These are phyloP conservation scores for Apis cerana DNA, from an alignment of 1,140 invertebrate species.

Conservation along the genomic window DNA sequence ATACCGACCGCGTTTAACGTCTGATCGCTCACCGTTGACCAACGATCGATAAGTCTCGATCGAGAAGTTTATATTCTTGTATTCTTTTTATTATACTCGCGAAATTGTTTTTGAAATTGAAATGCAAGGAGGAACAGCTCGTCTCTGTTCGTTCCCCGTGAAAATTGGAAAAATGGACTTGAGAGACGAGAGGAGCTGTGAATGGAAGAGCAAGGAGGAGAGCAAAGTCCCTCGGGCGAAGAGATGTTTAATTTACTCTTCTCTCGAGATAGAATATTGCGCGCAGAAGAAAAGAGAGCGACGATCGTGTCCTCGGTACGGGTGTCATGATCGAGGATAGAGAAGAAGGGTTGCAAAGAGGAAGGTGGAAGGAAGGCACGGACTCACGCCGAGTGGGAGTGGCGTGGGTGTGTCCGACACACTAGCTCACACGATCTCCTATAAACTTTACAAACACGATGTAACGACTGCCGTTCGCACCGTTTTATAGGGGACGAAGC, in stretches of 20 bases:
- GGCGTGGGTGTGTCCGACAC: conserved; percentile 77
- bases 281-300: no score
- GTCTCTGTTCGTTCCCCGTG: no score
- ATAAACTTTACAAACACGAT: conserved; percentile 57
- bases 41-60: neutral
- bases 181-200: no score
- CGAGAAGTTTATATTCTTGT: no score
- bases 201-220: no score
- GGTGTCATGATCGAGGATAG: no score
- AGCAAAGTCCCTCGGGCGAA: no score
- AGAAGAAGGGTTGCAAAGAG: conserved; percentile 39
- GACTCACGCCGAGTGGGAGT: conserved; percentile 71
- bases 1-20: neutral
- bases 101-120: neutral
- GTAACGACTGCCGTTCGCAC: conserved; percentile 57
- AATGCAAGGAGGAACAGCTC: neutral
- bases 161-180: no score
- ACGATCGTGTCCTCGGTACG: no score
- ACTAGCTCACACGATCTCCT: conserved; percentile 56
- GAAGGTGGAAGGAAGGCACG: conserved; percentile 49
- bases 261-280: no score
- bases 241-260: no score
- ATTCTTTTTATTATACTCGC: neutral
- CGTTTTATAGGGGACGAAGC: conserved; percentile 38
- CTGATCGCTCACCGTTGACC: neutral